A percentile compares a stretch with the other conserved stretches of the same genome.
Evolutionary conservation across 1,140 invertebrate species (phyloP).

Genomic region (Bombus haemorrhoidalis): DNA sequence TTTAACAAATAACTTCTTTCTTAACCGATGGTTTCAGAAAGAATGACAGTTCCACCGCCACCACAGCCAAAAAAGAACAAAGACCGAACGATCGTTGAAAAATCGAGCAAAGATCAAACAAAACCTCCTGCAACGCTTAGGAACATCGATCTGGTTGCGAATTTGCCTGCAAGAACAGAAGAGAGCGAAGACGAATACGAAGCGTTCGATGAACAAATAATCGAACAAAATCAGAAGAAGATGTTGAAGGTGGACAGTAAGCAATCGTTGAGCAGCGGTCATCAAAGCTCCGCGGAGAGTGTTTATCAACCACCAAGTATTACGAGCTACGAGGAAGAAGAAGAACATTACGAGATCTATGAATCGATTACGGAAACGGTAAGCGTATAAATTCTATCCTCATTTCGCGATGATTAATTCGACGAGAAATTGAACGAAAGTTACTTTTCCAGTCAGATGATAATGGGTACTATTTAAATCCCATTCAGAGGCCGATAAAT

Average conservation of each 20-base stretch:
- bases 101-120: constrained; percentile 22
- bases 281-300: constrained; percentile 74
- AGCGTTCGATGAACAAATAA: constrained; percentile 71
- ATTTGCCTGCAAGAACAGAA: constrained; percentile 74
- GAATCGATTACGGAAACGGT: constrained; percentile 78
- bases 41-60: constrained; percentile 63
- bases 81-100: constrained; percentile 20
- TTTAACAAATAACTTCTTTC: neutral
- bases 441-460: constrained; percentile 69
- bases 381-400: constrained; percentile 24
- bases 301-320: constrained; percentile 73
- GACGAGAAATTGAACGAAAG: neutral
- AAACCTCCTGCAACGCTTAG: constrained; percentile 68
- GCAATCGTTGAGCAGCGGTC: constrained; percentile 70
- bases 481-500: constrained; percentile 38
- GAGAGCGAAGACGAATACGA: constrained; percentile 79
- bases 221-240: constrained; percentile 66
- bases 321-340: constrained; percentile 71
- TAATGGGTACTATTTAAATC: constrained; percentile 63
- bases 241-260: constrained; percentile 69
- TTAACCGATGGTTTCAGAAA: constrained; percentile 56
- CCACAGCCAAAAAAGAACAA: constrained; percentile 62
- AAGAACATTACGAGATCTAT: constrained; percentile 76
- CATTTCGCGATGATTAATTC: neutral
- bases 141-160: constrained; percentile 77